Evolutionary conservation across 2,113 vertebrate species (phyloP), one percentile per base, ranked within the genome.

Genomic region (Opisthocomus hoazin): DNA sequence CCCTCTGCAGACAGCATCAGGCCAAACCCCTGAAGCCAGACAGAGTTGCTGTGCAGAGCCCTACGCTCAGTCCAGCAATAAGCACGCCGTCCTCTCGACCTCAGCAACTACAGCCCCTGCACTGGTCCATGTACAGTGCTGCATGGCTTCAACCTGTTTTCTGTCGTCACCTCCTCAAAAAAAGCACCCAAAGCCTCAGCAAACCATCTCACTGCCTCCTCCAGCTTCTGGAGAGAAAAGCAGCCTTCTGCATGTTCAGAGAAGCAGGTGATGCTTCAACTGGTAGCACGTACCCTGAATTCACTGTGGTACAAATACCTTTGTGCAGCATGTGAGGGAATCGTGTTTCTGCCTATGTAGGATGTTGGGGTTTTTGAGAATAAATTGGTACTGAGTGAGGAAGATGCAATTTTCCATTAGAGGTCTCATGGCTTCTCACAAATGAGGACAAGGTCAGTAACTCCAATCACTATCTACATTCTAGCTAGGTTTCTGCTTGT

Each of bases 361-460:
- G 22, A 13, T 63, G 45, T 30, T 63, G 56, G 3, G 51, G 4
- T 3, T 69, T 51, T 53, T 12, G 10, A 32, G 22, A 63, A 50
- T 19, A 27, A 58, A 63, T 78, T 56, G 26, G 29, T 84, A n/a
- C 48, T 21, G 27, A 60, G 29, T 29, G 45, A 92, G 65, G 54
- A 64, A 84, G 79, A 37, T n/a, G 21, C 3, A 13, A 17, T 83
- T 79, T 83, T 45, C 23, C n/a, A 32, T 70, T 58, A 61, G 39
- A 75, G 53, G 69, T 57, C 53, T 45, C 84, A 27, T 29, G 45
- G 36, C 12, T 87, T 79, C 63, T 84, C 69, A 87, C 26, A 90
- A 93, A 86, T 70, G 53, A 84, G 89, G 73, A n/a, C 77, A 87
- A 76, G 74, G 77, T 85, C 89, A 92, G 61, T 48, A 61, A 82